These are phyloP conservation scores for Mirza zaza DNA, from an alignment of 2,113 vertebrate species.

Conservation along the genomic window DNA sequence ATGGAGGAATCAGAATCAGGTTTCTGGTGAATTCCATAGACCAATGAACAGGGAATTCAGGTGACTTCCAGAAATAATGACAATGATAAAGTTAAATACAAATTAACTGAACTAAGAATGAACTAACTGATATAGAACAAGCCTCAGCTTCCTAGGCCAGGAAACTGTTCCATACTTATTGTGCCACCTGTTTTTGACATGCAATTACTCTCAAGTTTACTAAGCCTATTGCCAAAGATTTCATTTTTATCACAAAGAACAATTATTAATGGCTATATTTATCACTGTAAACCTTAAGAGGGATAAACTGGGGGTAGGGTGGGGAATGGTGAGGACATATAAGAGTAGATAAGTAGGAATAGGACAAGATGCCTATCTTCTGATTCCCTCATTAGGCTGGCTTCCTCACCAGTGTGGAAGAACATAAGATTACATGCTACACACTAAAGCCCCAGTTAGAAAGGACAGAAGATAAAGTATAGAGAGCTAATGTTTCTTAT, in stretches of 20 bases:
- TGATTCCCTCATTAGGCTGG: not conserved
- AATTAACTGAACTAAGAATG: not conserved
- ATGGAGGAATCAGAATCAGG: not conserved
- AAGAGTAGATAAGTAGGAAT: not conserved
- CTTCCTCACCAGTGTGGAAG: not conserved
- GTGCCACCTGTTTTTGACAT: not conserved
- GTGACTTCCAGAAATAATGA: constrained; percentile 22
- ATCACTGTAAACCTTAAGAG: not conserved
- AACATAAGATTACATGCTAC: not conserved
- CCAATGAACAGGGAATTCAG: not conserved
- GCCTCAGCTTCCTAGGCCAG: not conserved
- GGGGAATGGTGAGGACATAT: not conserved
- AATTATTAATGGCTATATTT: not conserved
- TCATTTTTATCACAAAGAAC: not conserved
- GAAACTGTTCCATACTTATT: not conserved
- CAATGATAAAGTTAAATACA: not conserved
- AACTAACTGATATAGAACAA: not conserved
- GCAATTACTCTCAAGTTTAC: not conserved
- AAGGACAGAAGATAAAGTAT: not conserved
- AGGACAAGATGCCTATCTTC: not conserved
- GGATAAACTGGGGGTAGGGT: not conserved
- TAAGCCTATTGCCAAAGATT: not conserved
- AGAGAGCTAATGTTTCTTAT: not conserved
- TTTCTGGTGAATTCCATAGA: not conserved
- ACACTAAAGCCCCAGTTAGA: not conserved